Percentiles rank a stretch among this genome's conserved stretches.
Conservation (phyloP, 2,888 invertebrate species). For the Clostera curtula region DNA sequence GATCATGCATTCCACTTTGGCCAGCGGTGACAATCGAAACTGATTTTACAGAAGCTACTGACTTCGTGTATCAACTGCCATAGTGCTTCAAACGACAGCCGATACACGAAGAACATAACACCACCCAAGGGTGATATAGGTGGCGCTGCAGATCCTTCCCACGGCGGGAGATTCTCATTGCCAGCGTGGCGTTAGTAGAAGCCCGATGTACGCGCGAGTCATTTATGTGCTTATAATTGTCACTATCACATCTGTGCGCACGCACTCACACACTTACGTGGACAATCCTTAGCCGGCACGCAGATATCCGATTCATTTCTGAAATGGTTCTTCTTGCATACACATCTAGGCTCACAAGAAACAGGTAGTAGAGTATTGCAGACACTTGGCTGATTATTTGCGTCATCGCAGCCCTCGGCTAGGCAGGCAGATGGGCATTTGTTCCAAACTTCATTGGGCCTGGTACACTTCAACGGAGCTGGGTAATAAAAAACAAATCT, state of each 20-base stretch:
- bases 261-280: conserved; percentile 6
- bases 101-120: too few species aligned
- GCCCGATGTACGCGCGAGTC: too few species aligned
- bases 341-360: conserved; percentile 35
- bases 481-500: conserved; percentile 6
- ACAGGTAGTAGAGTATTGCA: conserved; percentile 30
- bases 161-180: too few species aligned
- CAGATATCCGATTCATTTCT: conserved; percentile 28
- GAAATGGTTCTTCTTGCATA: conserved; percentile 25
- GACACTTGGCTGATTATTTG: conserved; percentile 12
- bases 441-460: conserved; percentile 29
- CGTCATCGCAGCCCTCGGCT: conserved; percentile 27
- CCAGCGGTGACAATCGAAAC: too few species aligned
- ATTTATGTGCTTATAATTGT: background rate
- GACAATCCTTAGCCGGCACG: conserved; percentile 25
- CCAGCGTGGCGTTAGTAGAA: too few species aligned
- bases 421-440: conserved; percentile 27
- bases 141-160: too few species aligned
- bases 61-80: too few species aligned
- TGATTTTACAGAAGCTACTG: too few species aligned
- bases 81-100: too few species aligned
- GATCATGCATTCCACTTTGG: too few species aligned
- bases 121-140: too few species aligned
- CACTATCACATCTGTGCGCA: background rate
- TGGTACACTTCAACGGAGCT: conserved; percentile 33